These are phyloP conservation scores for Tridacna gigas DNA, from an alignment of 2,888 invertebrate species.

Conservation along the genomic window DNA sequence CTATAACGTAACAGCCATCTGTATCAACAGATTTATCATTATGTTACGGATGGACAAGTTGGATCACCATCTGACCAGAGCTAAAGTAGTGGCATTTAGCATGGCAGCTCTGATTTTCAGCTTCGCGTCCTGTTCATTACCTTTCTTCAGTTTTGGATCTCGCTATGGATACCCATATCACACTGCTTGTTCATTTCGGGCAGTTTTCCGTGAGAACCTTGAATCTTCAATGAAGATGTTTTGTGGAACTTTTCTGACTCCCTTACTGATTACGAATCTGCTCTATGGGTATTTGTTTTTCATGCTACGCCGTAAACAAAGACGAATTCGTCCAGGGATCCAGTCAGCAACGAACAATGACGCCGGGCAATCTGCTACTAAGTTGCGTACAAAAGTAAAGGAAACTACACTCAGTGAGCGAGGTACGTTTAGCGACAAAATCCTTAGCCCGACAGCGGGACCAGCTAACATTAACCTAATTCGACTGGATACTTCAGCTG, in stretches of 20 bases:
- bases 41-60: background rate
- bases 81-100: background rate
- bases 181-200: conserved; percentile 16
- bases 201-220: conserved; percentile 1
- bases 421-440: background rate
- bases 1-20: conserved; percentile 14
- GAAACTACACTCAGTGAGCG: background rate
- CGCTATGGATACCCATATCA: background rate
- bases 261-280: conserved; percentile 6
- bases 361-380: background rate
- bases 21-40: conserved; percentile 9
- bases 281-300: background rate
- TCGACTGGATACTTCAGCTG: background rate
- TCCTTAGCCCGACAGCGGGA: background rate
- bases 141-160: background rate
- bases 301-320: background rate
- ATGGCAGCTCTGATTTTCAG: background rate
- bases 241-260: conserved; percentile 5
- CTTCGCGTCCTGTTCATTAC: conserved; percentile 1
- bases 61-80: background rate
- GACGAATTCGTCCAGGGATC: background rate
- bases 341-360: background rate
- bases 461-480: background rate
- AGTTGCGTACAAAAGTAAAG: background rate
- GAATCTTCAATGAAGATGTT: conserved; percentile 12